A percentile compares a stretch with the other conserved stretches of the same genome.
These are phyloP conservation scores for Sturnira hondurensis DNA, from an alignment of 2,113 vertebrate species.

Conservation along the genomic window DNA sequence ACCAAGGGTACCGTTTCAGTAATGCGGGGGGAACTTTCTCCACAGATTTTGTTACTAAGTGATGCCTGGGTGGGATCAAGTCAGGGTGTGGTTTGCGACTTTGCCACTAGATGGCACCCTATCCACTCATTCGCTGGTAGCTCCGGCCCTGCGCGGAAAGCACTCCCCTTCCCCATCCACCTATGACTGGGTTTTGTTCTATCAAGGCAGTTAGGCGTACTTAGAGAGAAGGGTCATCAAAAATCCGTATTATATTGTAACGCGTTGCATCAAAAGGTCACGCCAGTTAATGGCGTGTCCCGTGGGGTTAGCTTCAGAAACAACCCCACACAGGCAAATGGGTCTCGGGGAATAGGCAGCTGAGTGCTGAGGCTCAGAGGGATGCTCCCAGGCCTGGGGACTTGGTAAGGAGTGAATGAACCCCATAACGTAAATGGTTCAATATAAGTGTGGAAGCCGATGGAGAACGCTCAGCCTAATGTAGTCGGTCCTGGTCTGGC, in stretches of 20 bases:
- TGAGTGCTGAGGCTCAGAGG: neutral
- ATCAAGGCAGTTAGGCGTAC: neutral
- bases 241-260: neutral
- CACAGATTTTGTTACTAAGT: neutral
- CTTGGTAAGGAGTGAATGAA: neutral
- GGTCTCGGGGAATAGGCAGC: neutral
- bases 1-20: neutral
- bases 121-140: neutral
- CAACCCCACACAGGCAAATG: neutral
- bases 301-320: neutral
- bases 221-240: neutral
- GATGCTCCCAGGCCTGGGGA: neutral
- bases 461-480: neutral
- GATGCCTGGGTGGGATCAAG: rapidly evolving
- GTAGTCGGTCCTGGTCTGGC: neutral
- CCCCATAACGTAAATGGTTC: neutral
- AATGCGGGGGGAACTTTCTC: neutral
- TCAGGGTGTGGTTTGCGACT: neutral
- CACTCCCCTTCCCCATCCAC: neutral
- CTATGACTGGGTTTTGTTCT: neutral
- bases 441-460: neutral
- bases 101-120: slow-evolving; percentile 75
- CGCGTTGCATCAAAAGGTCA: neutral
- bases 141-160: rapidly evolving
- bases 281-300: neutral